Percentiles rank a stretch among this genome's conserved stretches.
Evolutionary conservation across 2,797 vertebrate genomes (phyloP).

Genomic region (Lindbergichthys nudifrons): DNA sequence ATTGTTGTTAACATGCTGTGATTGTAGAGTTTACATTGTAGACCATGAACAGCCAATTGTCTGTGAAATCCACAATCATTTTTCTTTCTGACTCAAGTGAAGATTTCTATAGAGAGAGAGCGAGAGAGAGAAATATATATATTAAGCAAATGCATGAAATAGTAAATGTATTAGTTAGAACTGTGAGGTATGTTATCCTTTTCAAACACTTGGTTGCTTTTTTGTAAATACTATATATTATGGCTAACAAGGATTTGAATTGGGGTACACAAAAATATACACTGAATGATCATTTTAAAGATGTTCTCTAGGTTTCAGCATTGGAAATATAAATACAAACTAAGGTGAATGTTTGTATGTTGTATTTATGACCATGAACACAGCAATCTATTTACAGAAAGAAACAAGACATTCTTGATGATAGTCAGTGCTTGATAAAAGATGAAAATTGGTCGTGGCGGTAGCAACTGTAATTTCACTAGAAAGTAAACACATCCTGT

Average conservation of each 20-base stretch:
- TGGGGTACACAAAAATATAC: not conserved
- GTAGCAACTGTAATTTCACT: conserved; percentile 30
- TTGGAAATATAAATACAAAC: not conserved
- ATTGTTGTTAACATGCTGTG: not conserved
- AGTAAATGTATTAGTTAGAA: not conserved
- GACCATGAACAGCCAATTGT: not conserved
- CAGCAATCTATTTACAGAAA: not conserved
- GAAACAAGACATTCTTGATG: not conserved
- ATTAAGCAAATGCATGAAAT: not conserved
- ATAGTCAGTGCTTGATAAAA: conserved; percentile 9
- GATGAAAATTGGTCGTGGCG: not conserved
- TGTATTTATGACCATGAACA: not conserved
- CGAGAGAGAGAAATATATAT: too few relatives aligned
- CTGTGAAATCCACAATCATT: not conserved
- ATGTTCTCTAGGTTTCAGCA: not conserved
- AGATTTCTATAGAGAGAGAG: not conserved
- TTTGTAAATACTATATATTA: not conserved
- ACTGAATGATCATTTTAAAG: too few relatives aligned
- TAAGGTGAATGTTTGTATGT: not conserved
- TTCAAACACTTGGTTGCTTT: not conserved
- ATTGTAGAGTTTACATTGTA: not conserved
- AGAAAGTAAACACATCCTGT: conserved; percentile 40
- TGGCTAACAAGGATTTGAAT: not conserved
- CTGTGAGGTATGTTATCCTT: not conserved
- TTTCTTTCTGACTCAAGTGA: conserved; percentile 5